Evolutionary conservation across 2,797 vertebrate species (phyloP), one percentile per base, ranked within the genome.

Genomic region (Alexandromys oeconomus): DNA sequence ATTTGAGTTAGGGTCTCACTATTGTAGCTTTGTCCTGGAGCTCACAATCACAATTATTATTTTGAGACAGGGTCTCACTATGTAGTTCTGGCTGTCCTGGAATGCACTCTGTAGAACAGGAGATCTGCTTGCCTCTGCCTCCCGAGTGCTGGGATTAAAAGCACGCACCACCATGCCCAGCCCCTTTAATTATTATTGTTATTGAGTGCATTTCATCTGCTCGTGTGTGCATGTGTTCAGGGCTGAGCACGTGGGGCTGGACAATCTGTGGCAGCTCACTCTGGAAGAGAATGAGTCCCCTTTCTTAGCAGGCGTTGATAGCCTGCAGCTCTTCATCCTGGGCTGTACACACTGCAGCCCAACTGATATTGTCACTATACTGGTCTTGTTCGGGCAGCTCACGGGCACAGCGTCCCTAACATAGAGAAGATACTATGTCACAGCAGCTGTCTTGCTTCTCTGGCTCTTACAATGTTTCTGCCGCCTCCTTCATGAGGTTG

Each of bases 341-440:
- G 29, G 19, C 5, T 48, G 61, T 84, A 19, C 57, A 31, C 14
- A 48, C 43, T 40, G 11, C 43, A 46, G 46, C 6, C n/a, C 10
- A 4, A 48, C 43, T 34, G 82, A 67, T n/a, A 5, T 7, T n/a
- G 31, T 67, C 63, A 67, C 0, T 7, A 21, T 34, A 6, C 21
- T 85, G 63, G 19, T 85, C 31, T 85, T n/a, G 31, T 51, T 54
- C 1, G 15, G 63, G 63, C 19, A 2, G 43, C 21, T 51, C 43
- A n/a, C 2, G 0, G 31, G 8, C 7, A 1, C 17, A 2, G 15
- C 0, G 0, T 84, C 59, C 40, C 54, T 46, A 15, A 46, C 27
- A 12, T 12, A 67, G 21, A 15, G 82, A 69, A 15, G 82, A 69
- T n/a, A 15, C 21, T 2, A 9, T 11, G 31, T 51, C 12, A 15